phyloP scores from a whole-genome alignment of 2,113 vertebrate genomes.

The Motacilla tschutschensis region DNA sequence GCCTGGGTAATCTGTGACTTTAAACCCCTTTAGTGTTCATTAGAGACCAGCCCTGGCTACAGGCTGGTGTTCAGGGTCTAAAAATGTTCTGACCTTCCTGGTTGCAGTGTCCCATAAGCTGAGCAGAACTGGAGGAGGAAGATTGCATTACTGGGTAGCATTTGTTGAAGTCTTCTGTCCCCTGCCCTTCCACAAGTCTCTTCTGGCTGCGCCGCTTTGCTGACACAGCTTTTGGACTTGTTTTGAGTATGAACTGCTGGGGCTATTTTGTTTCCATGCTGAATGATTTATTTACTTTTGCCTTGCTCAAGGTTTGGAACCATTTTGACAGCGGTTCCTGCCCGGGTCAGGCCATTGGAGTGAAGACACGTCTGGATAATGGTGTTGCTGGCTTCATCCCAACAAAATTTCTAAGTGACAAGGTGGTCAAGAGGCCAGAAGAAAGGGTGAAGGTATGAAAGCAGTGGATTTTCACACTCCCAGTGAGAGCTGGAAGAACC shows the following conservation, averaged over 20 bases:
- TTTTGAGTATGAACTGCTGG: background rate
- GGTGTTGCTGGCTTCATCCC: slow-evolving; percentile 96
- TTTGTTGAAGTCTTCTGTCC: background rate
- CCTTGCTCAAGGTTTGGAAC: slow-evolving; percentile 89
- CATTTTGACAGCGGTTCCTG: slow-evolving; percentile 98
- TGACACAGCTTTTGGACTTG: background rate
- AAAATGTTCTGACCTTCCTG: slow-evolving; percentile 17
- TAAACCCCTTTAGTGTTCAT: background rate
- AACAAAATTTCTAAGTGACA: slow-evolving; percentile 97
- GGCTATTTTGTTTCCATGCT: background rate
- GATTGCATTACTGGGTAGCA: background rate
- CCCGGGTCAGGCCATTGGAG: slow-evolving; percentile 96
- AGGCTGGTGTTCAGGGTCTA: background rate
- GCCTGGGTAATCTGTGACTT: background rate
- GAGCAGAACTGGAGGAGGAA: background rate
- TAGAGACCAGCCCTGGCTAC: background rate
- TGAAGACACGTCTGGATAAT: slow-evolving; percentile 92
- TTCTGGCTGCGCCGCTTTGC: background rate
- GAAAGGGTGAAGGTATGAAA: slow-evolving; percentile 92
- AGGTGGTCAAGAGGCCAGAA: slow-evolving; percentile 95
- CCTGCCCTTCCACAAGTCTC: background rate
- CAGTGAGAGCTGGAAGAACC: background rate
- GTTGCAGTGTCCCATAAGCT: background rate
- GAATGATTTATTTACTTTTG: background rate
- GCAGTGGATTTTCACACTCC: background rate